These are phyloP conservation scores for Orchesella flavescens DNA, from an alignment of 2,888 invertebrate species.

Conservation along the genomic window DNA sequence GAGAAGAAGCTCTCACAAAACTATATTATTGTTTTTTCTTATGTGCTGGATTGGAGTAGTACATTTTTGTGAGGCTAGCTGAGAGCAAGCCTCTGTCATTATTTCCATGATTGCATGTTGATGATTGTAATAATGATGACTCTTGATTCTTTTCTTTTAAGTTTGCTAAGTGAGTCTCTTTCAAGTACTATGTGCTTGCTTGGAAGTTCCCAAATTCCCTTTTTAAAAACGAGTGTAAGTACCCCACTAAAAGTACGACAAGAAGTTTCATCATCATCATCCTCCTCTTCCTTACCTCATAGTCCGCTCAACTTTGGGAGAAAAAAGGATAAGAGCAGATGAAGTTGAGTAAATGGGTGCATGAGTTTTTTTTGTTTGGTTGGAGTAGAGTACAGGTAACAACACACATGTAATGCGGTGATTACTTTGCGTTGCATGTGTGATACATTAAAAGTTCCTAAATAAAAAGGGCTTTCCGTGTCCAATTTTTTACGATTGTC, in stretches of 20 bases:
- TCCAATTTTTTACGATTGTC: constrained; percentile 61
- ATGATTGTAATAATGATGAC: constrained; percentile 59
- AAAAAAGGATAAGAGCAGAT: background rate
- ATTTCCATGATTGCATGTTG: constrained; percentile 70
- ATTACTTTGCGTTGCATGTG: constrained; percentile 10
- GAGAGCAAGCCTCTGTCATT: constrained; percentile 65
- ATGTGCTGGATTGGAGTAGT: background rate
- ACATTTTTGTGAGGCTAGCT: background rate
- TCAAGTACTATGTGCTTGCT: constrained; percentile 36
- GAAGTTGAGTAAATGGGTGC: constrained; percentile 31
- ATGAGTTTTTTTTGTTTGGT: background rate
- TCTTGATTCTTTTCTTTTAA: constrained; percentile 48
- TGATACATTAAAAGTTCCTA: constrained; percentile 26
- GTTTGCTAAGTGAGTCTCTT: constrained; percentile 30
- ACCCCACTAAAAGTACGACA: constrained; percentile 6
- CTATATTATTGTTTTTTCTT: background rate
- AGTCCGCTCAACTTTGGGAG: background rate
- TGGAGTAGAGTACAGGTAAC: constrained; percentile 13
- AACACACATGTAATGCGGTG: constrained; percentile 1
- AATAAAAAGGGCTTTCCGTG: constrained; percentile 59
- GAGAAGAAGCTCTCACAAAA: background rate
- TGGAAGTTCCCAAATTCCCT: constrained; percentile 23
- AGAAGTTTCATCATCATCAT: no score
- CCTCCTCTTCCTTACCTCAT: no score
- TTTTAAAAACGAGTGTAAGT: constrained; percentile 30